Percentiles rank a stretch among this genome's conserved stretches.
These are phyloP conservation scores for Laticauda laticaudata DNA, from an alignment of 2,113 vertebrate species.

Conservation along the genomic window DNA sequence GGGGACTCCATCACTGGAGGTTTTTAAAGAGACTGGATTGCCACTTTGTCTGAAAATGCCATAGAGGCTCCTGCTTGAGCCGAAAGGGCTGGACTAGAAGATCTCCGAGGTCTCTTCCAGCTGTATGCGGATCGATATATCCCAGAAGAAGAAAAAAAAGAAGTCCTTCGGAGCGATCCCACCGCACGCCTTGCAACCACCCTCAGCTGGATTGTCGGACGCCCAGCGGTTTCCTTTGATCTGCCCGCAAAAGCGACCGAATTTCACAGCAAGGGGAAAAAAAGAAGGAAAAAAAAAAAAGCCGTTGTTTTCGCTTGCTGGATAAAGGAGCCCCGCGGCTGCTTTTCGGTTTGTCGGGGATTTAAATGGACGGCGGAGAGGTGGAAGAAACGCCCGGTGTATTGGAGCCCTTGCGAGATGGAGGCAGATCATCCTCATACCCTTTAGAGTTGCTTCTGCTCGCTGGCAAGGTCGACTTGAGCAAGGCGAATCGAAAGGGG, in stretches of 20 bases:
- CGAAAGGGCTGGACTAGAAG: too few species aligned
- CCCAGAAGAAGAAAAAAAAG: background rate
- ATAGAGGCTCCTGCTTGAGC: too few species aligned
- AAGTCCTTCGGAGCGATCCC: background rate
- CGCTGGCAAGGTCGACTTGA: background rate
- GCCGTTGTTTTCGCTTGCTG: background rate
- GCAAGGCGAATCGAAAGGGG: too few species aligned
- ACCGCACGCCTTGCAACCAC: background rate
- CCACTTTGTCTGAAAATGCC: too few species aligned
- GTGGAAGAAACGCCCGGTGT: background rate
- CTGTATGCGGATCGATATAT: background rate
- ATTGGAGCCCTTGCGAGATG: background rate
- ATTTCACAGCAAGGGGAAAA: background rate
- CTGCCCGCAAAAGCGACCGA: background rate
- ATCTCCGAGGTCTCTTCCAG: too few species aligned
- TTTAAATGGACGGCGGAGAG: background rate
- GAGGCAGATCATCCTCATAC: background rate
- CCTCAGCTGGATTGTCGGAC: background rate
- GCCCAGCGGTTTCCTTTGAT: background rate
- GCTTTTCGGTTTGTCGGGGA: background rate
- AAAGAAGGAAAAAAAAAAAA: background rate
- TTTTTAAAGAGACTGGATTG: too few species aligned
- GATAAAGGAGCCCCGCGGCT: background rate
- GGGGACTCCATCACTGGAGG: too few species aligned
- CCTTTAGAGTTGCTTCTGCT: background rate